Conservation (phyloP, 2,888 invertebrate genomes). For the Aquatica leii region DNA sequence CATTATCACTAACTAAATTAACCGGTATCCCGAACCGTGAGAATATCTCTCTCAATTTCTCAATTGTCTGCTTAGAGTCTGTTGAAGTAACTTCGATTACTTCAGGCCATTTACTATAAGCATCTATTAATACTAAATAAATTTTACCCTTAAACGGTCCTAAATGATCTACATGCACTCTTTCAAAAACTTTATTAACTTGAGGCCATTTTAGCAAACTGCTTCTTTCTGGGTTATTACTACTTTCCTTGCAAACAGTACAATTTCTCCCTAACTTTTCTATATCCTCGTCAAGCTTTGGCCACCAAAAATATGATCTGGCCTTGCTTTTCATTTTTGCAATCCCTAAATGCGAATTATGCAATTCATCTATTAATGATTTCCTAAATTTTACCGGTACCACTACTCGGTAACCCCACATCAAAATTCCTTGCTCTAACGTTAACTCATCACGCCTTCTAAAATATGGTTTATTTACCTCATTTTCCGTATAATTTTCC, state of each 20-base stretch:
- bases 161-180: conserved; percentile 10
- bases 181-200: not conserved
- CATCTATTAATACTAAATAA: conserved; percentile 9
- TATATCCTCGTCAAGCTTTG: conserved; percentile 20
- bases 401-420: conserved; percentile 22
- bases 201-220: too few species aligned
- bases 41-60: conserved; percentile 13
- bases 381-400: conserved; percentile 17
- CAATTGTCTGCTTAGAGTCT: not conserved
- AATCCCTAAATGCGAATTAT: conserved; percentile 28
- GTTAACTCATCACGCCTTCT: conserved; percentile 10
- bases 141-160: not conserved
- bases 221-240: not conserved
- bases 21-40: too few species aligned
- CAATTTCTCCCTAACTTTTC: not conserved
- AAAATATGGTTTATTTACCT: conserved; percentile 3
- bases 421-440: too few species aligned
- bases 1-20: not conserved
- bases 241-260: not conserved
- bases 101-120: conserved; percentile 8
- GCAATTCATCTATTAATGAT: conserved; percentile 6
- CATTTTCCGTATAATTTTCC: not conserved
- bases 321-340: conserved; percentile 30
- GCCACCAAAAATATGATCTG: conserved; percentile 37
- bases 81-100: not conserved